Percentiles rank a stretch among this genome's conserved stretches.
Evolutionary conservation across 2,113 vertebrate species (phyloP).

Genomic region (Erythrocercus mccallii): DNA sequence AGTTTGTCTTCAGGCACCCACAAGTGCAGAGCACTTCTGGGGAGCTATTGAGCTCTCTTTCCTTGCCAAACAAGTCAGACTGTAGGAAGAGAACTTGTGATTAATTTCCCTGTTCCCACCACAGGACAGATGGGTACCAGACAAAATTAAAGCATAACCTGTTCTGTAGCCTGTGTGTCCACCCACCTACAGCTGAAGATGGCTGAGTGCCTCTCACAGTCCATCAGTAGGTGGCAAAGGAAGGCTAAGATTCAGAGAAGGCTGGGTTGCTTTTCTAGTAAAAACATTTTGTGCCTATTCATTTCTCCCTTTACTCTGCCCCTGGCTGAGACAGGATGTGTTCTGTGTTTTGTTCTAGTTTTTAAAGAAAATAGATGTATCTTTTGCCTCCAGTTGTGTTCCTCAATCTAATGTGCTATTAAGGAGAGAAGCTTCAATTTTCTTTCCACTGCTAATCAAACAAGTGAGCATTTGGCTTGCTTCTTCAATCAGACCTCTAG

Average conservation of each 20-base stretch:
- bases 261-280: background rate
- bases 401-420: background rate
- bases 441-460: background rate
- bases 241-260: background rate
- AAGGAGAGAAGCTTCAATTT: background rate
- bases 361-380: background rate
- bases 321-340: background rate
- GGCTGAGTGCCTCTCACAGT: background rate
- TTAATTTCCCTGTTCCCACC: background rate
- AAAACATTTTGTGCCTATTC: background rate
- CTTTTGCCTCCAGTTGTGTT: background rate
- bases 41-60: background rate
- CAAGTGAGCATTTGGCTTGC: background rate
- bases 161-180: background rate
- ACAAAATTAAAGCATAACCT: background rate
- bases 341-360: background rate
- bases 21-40: background rate
- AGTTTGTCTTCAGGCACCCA: rapidly evolving
- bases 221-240: background rate
- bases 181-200: background rate
- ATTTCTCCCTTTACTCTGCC: background rate
- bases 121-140: background rate
- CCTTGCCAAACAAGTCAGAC: background rate
- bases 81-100: background rate
- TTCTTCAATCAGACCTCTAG: background rate